Conservation (phyloP, 2,888 invertebrate genomes). For the Drosophila setosimentum region DNA sequence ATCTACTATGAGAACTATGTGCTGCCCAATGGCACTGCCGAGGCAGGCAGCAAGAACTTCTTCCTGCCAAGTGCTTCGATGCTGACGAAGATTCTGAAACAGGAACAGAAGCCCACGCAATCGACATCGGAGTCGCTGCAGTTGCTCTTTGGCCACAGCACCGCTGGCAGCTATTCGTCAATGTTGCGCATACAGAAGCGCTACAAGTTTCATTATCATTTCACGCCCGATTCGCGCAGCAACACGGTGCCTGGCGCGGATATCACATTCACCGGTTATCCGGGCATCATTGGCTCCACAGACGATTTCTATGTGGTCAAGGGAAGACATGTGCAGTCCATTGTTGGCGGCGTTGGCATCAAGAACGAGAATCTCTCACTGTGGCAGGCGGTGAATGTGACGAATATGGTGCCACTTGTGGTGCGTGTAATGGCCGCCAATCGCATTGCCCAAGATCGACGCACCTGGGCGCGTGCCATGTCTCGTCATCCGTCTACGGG, state of each 20-base stretch:
- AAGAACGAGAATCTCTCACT: conserved; percentile 90
- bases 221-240: conserved; percentile 86
- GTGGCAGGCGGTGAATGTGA: conserved; percentile 89
- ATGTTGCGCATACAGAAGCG: conserved; percentile 94
- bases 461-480: conserved; percentile 90
- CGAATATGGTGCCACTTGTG: conserved; percentile 87
- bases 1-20: conserved; percentile 85
- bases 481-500: conserved; percentile 91
- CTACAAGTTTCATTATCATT: conserved; percentile 92
- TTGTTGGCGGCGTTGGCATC: conserved; percentile 92
- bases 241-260: conserved; percentile 88
- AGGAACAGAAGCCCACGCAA: conserved; percentile 62
- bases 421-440: conserved; percentile 93
- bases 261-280: conserved; percentile 93
- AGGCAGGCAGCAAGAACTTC: conserved; percentile 87
- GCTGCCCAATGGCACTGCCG: conserved; percentile 60
- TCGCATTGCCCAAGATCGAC: conserved; percentile 90
- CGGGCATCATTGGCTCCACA: conserved; percentile 92
- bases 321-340: conserved; percentile 87
- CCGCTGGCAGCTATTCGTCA: conserved; percentile 91
- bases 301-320: conserved; percentile 92
- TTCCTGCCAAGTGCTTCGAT: conserved; percentile 86
- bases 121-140: conserved; percentile 84
- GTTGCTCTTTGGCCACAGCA: conserved; percentile 92
- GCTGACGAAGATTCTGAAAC: conserved; percentile 81